These are phyloP conservation scores for Eudasyphora cyanicolor DNA, from an alignment of 2,888 invertebrate species.

Conservation along the genomic window DNA sequence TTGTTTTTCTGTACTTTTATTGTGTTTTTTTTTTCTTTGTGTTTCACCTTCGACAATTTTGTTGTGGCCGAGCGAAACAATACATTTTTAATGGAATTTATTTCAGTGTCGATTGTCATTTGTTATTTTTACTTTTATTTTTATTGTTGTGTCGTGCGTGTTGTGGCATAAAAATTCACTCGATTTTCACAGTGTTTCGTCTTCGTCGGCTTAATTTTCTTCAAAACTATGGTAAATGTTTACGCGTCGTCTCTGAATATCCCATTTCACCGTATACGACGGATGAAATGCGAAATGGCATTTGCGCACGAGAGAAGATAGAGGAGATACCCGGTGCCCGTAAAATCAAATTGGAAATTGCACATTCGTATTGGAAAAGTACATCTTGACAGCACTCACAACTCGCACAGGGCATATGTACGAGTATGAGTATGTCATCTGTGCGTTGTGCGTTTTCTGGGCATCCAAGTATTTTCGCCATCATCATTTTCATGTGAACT, in stretches of 20 bases:
- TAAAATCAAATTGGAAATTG: slow-evolving; percentile 21
- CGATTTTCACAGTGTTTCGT: neutral
- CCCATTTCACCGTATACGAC: slow-evolving; percentile 9
- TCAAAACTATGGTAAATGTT: neutral
- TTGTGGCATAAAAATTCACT: slow-evolving; percentile 8
- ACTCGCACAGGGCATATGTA: neutral
- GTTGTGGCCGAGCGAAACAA: no score
- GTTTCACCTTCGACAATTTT: neutral
- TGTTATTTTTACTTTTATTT: slow-evolving; percentile 24
- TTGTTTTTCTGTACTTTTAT: neutral
- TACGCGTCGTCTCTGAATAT: neutral
- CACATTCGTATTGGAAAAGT: slow-evolving; percentile 20
- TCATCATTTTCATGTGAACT: neutral
- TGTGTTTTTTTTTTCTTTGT: neutral
- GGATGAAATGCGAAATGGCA: neutral
- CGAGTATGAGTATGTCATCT: neutral
- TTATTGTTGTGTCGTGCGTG: slow-evolving; percentile 22
- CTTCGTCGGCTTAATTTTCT: neutral
- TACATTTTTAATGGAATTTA: slow-evolving; percentile 28
- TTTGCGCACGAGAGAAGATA: no score
- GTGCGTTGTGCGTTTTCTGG: slow-evolving; percentile 1
- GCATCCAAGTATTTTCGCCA: slow-evolving; percentile 5
- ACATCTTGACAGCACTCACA: neutral
- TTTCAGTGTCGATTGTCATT: slow-evolving; percentile 14
- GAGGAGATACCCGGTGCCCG: no score